Conservation (phyloP, 1,140 invertebrate species). For the Drosophila orena region DNA sequence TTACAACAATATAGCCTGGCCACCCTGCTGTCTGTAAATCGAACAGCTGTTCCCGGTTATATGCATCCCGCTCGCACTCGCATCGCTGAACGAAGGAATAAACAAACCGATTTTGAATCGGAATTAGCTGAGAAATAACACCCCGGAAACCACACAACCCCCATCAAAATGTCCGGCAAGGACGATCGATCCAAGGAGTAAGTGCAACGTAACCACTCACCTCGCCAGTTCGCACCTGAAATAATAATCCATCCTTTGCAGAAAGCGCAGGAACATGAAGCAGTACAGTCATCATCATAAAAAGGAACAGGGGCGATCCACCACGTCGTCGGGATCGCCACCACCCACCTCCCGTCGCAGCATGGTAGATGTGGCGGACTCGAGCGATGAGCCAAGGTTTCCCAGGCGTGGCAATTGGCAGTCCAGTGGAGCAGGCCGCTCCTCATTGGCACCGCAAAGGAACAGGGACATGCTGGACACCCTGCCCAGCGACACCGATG, state of each 20-base stretch:
- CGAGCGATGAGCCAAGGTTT: conserved; percentile 77
- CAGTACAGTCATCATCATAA: conserved; percentile 61
- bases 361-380: conserved; percentile 78
- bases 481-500: conserved; percentile 56
- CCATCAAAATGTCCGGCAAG: conserved; percentile 65
- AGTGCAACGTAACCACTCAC: conserved; percentile 47
- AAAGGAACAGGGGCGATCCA: conserved; percentile 53
- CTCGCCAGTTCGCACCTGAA: neutral
- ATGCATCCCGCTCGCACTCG: neutral
- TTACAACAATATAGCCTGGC: neutral
- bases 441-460: conserved; percentile 52
- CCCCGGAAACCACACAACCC: conserved; percentile 24
- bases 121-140: conserved; percentile 7
- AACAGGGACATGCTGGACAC: conserved; percentile 60
- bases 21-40: neutral
- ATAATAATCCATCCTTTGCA: conserved; percentile 2
- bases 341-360: conserved; percentile 57
- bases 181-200: conserved; percentile 83
- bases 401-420: conserved; percentile 54
- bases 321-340: conserved; percentile 71
- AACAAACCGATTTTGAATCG: conserved; percentile 23
- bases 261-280: conserved; percentile 77
- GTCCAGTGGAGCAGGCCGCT: conserved; percentile 14
- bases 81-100: conserved; percentile 2
- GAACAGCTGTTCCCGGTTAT: neutral